Conservation (phyloP, 37 sponge, comb jelly and placozoan genomes). For the Theonella swinhoei region DNA sequence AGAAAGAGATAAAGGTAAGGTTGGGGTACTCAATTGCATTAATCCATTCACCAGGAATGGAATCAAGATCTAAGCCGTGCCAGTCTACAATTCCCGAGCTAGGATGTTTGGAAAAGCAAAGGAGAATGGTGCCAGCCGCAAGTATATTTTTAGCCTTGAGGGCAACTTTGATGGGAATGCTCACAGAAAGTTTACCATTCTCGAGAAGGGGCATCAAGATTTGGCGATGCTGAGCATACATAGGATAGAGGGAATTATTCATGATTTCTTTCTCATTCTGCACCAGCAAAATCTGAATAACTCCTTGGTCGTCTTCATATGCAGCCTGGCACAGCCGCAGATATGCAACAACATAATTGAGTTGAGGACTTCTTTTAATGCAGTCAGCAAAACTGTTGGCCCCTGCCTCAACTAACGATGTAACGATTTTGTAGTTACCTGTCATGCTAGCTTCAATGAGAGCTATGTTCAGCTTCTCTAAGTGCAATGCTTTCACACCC, state of each 20-base stretch:
- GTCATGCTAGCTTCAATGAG: conserved; percentile 29
- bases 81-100: conserved; percentile 52
- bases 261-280: conserved; percentile 34
- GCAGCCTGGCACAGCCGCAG: conserved; percentile 69
- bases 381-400: conserved; percentile 59
- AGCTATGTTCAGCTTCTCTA: conserved; percentile 33
- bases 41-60: conserved; percentile 34
- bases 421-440: conserved; percentile 49
- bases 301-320: conserved; percentile 24
- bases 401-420: conserved; percentile 39
- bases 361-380: conserved; percentile 25
- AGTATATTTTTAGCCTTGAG: conserved; percentile 14
- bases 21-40: conserved; percentile 3
- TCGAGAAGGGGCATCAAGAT: conserved; percentile 52
- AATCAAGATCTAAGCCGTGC: conserved; percentile 51
- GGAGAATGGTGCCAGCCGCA: conserved; percentile 38
- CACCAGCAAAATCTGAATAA: conserved; percentile 37
- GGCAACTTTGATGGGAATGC: conserved; percentile 47
- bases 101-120: conserved; percentile 11
- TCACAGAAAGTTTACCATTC: conserved; percentile 42
- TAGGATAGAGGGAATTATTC: background rate
- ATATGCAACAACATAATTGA: conserved; percentile 63
- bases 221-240: conserved; percentile 18
- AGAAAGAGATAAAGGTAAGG: conserved; percentile 36
- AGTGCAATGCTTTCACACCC: background rate